These are phyloP conservation scores for Nomada ferruginata DNA, from an alignment of 2,888 invertebrate genomes.

Conservation along the genomic window DNA sequence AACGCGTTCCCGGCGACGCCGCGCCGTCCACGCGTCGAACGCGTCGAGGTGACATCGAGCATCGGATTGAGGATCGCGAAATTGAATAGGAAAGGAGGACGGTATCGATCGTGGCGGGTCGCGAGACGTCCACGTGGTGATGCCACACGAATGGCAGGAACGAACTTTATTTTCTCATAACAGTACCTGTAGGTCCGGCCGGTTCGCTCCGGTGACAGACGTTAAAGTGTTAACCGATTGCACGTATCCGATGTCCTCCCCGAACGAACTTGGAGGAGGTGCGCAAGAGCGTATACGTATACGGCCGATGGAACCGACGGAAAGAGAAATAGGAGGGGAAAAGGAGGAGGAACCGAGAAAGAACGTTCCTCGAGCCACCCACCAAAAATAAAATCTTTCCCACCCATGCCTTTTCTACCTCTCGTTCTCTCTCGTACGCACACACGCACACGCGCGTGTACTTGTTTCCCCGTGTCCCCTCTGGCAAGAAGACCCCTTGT, in stretches of 20 bases:
- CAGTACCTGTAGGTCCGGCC: slow-evolving; percentile 58
- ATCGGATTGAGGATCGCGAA: slow-evolving; percentile 11
- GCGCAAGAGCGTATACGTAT: slow-evolving; percentile 38
- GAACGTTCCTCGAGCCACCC: slow-evolving; percentile 62
- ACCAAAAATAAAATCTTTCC: slow-evolving; percentile 71
- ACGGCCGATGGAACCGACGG: slow-evolving; percentile 25
- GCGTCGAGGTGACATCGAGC: slow-evolving; percentile 6
- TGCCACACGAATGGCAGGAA: slow-evolving; percentile 60
- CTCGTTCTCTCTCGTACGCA: slow-evolving; percentile 18
- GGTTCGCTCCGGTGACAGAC: slow-evolving; percentile 67
- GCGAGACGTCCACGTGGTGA: slow-evolving; percentile 31
- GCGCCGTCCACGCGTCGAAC: background rate
- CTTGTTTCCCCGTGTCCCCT: slow-evolving; percentile 51
- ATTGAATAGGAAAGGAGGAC: slow-evolving; percentile 24
- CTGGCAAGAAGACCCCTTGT: slow-evolving; percentile 66
- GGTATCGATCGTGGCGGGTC: slow-evolving; percentile 13
- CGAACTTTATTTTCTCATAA: slow-evolving; percentile 65
- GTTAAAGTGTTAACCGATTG: slow-evolving; percentile 72
- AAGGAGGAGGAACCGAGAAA: slow-evolving; percentile 23
- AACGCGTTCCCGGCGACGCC: background rate
- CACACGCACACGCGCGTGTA: background rate
- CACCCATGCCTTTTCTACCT: slow-evolving; percentile 55
- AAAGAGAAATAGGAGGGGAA: slow-evolving; percentile 5
- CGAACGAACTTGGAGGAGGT: slow-evolving; percentile 56
- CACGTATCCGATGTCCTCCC: slow-evolving; percentile 69